Evolutionary conservation across 1,140 invertebrate genomes (phyloP), one percentile per base, ranked within the genome.

Genomic region (Lucilia cuprina): DNA sequence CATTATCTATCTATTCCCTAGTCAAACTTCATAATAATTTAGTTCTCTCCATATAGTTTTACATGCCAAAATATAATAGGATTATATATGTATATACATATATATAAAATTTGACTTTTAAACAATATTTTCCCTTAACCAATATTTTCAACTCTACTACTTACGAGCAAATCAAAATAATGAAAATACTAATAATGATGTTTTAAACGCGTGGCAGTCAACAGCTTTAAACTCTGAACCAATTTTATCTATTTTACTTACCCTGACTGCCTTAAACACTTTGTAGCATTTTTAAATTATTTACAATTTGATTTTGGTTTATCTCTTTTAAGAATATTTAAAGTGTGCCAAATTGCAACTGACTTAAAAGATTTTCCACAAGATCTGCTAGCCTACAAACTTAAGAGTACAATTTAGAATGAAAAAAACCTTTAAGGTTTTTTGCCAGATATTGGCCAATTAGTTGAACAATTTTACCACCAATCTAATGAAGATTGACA

Each of bases 381-480:
- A 74, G 70, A 74, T 12, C 9, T 19, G 19, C 5, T 70, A 30
- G 25, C 25, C 25, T 30, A 30, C 3, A 30, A 30, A 30, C 25
- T 30, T 2, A 30, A 30, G 25, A 30, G 25, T 2, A 30, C 3
- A 41, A 41, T 41, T 7, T 41, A 60, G 13, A 47, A 41, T 9
- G n/a, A 2, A 21, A 21, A 80, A 49, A 80, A 80, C 77, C 41
- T 80, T 80, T 80, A 80, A 80, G 77, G 77, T 80, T 19, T 78
- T n/a, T 17, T 60, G n/a, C 14, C 55, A 60, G 55, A 70, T 70
- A 25, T 70, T 80, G 77, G 77, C 77, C 55, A 80, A 80, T 80
- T 80, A 80, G 77, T 80, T 80, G 21, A 80, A 50, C 77, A 80
- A 50, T 80, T 80, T 80, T 80, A 80, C 77, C 77, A 80, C 77